Percentiles rank a stretch among this genome's conserved stretches.
Evolutionary conservation across 2,888 invertebrate genomes (phyloP).

Genomic region (Troides oblongomaculatus): DNA sequence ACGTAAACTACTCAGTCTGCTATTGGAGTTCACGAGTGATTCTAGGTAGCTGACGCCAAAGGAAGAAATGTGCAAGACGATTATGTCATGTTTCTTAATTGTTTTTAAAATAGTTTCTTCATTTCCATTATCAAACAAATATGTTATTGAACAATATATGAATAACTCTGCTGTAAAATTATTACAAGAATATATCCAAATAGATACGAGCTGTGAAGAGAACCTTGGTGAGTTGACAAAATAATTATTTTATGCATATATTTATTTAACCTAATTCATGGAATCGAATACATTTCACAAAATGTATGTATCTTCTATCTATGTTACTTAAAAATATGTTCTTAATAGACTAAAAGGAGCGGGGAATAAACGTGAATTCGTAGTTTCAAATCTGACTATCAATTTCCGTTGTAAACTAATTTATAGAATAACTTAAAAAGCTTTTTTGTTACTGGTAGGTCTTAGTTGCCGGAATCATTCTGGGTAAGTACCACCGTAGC

Average conservation of each 20-base stretch:
- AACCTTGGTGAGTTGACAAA: conserved; percentile 46
- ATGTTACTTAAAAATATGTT: too few relatives aligned
- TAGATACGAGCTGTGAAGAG: conserved; percentile 51
- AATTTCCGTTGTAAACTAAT: too few relatives aligned
- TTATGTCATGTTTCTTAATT: conserved; percentile 9
- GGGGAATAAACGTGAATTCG: too few relatives aligned
- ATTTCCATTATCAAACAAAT: conserved; percentile 19
- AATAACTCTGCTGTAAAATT: conserved; percentile 45
- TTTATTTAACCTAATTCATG: not conserved
- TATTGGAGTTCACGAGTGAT: conserved; percentile 3
- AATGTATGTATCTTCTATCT: too few relatives aligned
- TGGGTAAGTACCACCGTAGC: too few relatives aligned
- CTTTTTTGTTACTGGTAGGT: too few relatives aligned
- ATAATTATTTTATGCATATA: not conserved
- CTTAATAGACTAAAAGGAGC: too few relatives aligned
- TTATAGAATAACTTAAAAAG: too few relatives aligned
- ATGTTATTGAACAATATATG: conserved; percentile 33
- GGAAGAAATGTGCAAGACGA: conserved; percentile 10
- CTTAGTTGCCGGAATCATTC: too few relatives aligned
- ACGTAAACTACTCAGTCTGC: conserved; percentile 6
- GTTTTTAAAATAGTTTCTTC: conserved; percentile 3
- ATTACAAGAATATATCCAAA: conserved; percentile 54
- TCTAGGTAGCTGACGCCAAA: conserved; percentile 1
- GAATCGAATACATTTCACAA: too few relatives aligned
- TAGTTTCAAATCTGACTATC: too few relatives aligned